Conservation (phyloP, 2,113 vertebrate genomes). For the Chionodraco myersi region DNA sequence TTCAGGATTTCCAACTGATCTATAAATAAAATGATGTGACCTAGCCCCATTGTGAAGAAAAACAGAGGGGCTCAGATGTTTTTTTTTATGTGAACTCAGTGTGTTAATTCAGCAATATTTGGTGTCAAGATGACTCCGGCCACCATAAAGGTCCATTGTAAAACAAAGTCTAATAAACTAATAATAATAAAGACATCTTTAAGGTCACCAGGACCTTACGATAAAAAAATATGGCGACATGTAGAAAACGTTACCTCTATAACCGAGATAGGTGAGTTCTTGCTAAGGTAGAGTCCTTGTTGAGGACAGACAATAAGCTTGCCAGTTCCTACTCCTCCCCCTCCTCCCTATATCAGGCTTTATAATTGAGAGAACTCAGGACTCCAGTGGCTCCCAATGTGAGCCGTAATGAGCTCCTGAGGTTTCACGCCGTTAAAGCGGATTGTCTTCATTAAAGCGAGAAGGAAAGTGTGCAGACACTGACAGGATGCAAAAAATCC, state of each 20-base stretch:
- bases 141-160: slow-evolving; percentile 5
- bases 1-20: neutral
- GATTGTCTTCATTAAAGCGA: neutral
- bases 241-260: neutral
- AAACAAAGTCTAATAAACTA: slow-evolving; percentile 16
- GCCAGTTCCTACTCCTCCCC: neutral
- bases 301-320: slow-evolving; percentile 58
- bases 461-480: slow-evolving; percentile 6
- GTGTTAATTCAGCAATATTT: slow-evolving; percentile 24
- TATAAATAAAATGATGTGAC: neutral
- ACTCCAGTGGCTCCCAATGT: slow-evolving; percentile 22
- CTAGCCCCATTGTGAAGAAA: too few species aligned
- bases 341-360: slow-evolving; percentile 43
- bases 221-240: neutral
- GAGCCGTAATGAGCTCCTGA: slow-evolving; percentile 16
- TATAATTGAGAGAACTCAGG: slow-evolving; percentile 58
- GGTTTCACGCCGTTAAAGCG: neutral
- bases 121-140: slow-evolving; percentile 24
- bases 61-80: neutral
- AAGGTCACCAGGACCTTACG: slow-evolving; percentile 3
- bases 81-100: slow-evolving; percentile 16
- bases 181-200: neutral
- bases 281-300: slow-evolving; percentile 35
- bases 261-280: slow-evolving; percentile 14
- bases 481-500: slow-evolving; percentile 29